Percentiles rank a stretch among this genome's conserved stretches.
Conservation (phyloP, 2,888 invertebrate species). For the Pimpla rufipes region DNA sequence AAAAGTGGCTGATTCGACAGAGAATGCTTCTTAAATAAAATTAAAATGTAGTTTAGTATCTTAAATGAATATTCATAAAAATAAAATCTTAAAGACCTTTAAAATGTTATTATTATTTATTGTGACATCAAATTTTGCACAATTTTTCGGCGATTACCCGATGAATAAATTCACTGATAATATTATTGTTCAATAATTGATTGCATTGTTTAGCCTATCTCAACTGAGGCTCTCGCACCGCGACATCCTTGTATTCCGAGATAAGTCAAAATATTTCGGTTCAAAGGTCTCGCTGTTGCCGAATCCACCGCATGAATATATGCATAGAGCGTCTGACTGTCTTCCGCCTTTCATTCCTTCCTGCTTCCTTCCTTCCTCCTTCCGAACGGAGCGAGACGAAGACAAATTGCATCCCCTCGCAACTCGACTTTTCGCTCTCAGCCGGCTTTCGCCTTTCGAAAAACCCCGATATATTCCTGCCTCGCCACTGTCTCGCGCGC, state of each 20-base stretch:
- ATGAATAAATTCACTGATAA: no score
- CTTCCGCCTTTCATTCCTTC: conserved; percentile 33
- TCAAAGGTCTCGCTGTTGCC: not conserved
- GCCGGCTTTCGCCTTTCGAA: conserved; percentile 21
- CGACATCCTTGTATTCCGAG: not conserved
- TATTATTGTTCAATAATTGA: no score
- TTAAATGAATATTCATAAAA: no score
- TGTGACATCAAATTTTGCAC: no score
- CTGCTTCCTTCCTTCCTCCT: conserved; percentile 52
- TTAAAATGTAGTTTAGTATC: no score
- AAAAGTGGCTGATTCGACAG: no score
- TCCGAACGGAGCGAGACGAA: conserved; percentile 15
- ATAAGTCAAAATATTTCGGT: not conserved
- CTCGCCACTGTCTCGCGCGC: not conserved
- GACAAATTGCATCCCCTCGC: conserved; percentile 33
- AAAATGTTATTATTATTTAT: no score
- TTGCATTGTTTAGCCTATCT: no score
- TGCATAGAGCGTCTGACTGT: conserved; percentile 1
- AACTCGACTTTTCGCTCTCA: conserved; percentile 8
- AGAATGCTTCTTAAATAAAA: no score
- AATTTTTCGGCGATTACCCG: no score
- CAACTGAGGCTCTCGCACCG: no score
- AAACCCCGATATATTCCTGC: conserved; percentile 18
- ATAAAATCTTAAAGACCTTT: no score
- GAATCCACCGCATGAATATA: not conserved